Evolutionary conservation across 2,113 vertebrate species (phyloP).

Genomic region (Etia nguti): DNA sequence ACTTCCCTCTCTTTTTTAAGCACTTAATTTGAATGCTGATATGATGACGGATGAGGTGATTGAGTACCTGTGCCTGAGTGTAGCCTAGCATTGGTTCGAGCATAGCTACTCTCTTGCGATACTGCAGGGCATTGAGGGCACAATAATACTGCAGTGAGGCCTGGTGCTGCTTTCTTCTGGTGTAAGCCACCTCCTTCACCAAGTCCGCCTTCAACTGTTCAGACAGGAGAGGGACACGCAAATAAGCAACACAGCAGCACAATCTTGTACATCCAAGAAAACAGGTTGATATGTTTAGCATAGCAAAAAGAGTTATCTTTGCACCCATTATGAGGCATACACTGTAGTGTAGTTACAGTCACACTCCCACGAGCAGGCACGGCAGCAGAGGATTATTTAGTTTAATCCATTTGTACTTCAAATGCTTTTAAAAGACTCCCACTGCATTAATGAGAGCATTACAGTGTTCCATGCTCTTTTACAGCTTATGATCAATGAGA

Average conservation of each 20-base stretch:
- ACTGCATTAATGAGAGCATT: conserved; percentile 1
- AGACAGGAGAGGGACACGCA: conserved; percentile 12
- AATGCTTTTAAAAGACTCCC: neutral
- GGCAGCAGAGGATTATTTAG: neutral
- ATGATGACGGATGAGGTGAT: neutral
- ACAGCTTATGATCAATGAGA: neutral
- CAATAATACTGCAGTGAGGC: conserved; percentile 95
- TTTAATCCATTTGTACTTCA: neutral
- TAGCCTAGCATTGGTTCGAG: conserved; percentile 94
- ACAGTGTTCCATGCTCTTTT: neutral
- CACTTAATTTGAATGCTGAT: neutral
- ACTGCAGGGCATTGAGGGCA: conserved; percentile 92
- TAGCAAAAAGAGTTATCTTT: neutral
- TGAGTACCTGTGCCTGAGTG: conserved; percentile 84
- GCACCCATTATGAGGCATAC: neutral
- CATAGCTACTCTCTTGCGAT: conserved; percentile 91
- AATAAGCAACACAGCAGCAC: neutral
- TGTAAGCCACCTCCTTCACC: conserved; percentile 86
- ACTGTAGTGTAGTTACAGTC: neutral
- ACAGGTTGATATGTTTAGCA: neutral
- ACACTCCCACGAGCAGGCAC: neutral
- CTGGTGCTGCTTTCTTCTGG: conserved; percentile 91
- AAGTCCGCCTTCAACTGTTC: conserved; percentile 84
- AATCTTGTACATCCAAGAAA: neutral
- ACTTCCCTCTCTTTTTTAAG: neutral